A percentile compares a stretch with the other conserved stretches of the same genome.
Conservation (phyloP, 2,888 invertebrate genomes). For the Venustoraphidia nigricollis region DNA sequence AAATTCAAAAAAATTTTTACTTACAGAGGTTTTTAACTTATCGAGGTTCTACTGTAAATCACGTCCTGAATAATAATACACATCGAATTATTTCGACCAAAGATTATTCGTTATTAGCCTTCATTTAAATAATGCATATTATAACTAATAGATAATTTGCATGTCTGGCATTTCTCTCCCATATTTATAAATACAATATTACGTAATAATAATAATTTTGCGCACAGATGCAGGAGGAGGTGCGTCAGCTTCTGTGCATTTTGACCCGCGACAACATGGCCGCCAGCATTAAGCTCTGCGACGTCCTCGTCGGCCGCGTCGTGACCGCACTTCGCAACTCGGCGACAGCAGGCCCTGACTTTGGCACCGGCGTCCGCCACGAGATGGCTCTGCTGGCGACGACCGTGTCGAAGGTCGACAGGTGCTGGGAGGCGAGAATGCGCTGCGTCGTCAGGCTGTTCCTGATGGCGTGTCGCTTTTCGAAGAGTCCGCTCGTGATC, state of each 20-base stretch:
- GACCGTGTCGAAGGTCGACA: conserved; percentile 81
- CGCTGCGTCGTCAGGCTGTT: conserved; percentile 80
- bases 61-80: too few species aligned
- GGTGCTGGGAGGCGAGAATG: conserved; percentile 88
- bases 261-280: conserved; percentile 74
- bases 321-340: conserved; percentile 59
- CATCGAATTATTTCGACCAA: too few species aligned
- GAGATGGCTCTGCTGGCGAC: conserved; percentile 79
- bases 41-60: too few species aligned
- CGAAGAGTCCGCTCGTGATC: conserved; percentile 73
- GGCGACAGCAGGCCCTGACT: conserved; percentile 55
- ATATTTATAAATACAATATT: too few species aligned
- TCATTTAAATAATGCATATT: too few species aligned
- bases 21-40: too few species aligned
- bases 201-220: neutral
- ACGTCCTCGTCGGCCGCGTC: conserved; percentile 66
- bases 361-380: conserved; percentile 67
- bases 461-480: conserved; percentile 57
- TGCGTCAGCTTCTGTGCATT: conserved; percentile 73
- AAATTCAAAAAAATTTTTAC: too few species aligned
- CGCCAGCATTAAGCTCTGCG: conserved; percentile 72
- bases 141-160: too few species aligned
- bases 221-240: conserved; percentile 66
- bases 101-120: too few species aligned
- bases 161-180: too few species aligned